Conservation (phyloP, 2,888 invertebrate species). For the Deroplatys truncata region DNA sequence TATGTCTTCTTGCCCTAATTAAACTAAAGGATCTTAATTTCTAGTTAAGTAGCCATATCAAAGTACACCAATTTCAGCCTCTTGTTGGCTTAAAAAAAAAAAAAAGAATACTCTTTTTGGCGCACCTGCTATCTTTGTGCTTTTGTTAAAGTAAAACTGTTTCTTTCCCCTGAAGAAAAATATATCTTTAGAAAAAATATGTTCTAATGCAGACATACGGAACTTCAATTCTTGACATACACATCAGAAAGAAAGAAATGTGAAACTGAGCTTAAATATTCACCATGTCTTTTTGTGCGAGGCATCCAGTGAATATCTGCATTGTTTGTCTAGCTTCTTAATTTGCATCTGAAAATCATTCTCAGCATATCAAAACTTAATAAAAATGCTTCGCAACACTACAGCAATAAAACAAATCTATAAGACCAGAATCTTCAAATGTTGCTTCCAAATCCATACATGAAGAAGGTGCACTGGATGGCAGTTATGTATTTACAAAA, state of each 20-base stretch:
- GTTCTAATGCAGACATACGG: not conserved
- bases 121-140: not conserved
- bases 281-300: not conserved
- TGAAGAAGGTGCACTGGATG: not conserved
- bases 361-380: not conserved
- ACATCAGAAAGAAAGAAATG: not conserved
- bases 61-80: not conserved
- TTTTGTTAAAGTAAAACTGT: not conserved
- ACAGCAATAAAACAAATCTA: constrained; percentile 4
- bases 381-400: not conserved
- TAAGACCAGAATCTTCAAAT: not conserved
- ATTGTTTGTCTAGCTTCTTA: not conserved
- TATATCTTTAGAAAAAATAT: constrained; percentile 16
- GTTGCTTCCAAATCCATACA: not conserved
- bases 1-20: not conserved
- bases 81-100: not conserved
- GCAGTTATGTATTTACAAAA: not conserved
- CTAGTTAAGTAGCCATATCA: not conserved
- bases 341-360: not conserved
- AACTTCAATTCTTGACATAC: not conserved
- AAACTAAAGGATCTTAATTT: not conserved
- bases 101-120: not conserved
- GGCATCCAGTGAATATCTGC: not conserved
- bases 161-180: constrained; percentile 5
- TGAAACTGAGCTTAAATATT: not conserved